Conservation (phyloP, 2,797 vertebrate genomes). For the Cossypha heuglini region DNA sequence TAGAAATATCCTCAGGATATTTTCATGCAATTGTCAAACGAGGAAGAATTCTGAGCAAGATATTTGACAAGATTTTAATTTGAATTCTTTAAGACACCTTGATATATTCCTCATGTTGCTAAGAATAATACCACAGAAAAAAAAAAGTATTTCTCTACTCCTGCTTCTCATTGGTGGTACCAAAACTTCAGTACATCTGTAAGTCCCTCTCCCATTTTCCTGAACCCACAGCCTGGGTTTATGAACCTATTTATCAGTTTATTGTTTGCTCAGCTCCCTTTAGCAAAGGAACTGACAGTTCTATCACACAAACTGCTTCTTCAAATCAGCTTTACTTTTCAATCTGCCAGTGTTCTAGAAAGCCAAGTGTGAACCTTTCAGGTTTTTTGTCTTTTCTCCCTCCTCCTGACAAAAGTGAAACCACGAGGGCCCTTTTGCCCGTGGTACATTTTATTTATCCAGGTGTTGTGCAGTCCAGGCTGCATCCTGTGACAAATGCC, state of each 20-base stretch:
- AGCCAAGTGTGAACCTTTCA: background rate
- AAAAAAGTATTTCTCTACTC: background rate
- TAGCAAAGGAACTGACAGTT: background rate
- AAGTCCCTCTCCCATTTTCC: background rate
- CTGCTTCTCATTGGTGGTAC: background rate
- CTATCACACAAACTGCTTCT: background rate
- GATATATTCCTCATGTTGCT: background rate
- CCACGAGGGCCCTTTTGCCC: background rate
- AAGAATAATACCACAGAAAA: background rate
- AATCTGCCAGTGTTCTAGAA: background rate
- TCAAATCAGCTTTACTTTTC: conserved; percentile 24
- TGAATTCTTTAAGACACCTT: background rate
- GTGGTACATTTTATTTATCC: background rate
- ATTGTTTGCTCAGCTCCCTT: conserved; percentile 26
- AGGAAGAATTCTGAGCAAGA: background rate
- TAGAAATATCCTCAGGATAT: background rate
- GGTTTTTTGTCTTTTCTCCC: background rate
- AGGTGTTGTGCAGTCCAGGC: background rate
- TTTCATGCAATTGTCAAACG: background rate
- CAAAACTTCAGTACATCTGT: background rate
- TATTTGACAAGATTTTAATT: background rate
- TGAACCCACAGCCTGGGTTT: background rate
- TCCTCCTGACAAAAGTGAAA: background rate
- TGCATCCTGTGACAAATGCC: conserved; percentile 41
- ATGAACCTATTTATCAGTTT: conserved; percentile 35